Conservation (phyloP, 2,888 invertebrate species). For the Cephus pygmeus region DNA sequence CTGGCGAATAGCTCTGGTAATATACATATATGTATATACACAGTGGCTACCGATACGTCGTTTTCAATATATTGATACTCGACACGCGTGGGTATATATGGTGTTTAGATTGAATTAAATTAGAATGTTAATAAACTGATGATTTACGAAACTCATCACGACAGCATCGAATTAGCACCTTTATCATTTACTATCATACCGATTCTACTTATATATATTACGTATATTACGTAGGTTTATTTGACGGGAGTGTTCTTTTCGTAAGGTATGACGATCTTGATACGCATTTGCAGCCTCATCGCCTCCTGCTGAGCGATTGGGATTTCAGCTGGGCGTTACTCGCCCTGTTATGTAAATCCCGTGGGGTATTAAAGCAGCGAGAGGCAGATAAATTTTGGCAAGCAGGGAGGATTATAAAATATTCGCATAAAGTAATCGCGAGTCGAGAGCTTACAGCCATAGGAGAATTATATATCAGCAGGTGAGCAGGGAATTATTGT, state of each 20-base stretch:
- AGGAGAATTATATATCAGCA: background rate
- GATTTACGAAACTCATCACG: background rate
- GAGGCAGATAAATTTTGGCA: background rate
- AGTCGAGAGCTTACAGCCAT: background rate
- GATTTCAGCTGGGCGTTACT: conserved; percentile 9
- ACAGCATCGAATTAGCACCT: background rate
- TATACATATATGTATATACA: background rate
- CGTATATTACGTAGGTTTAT: background rate
- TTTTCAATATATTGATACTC: background rate
- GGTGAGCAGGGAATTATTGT: background rate
- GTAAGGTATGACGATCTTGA: conserved; percentile 11
- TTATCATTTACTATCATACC: background rate
- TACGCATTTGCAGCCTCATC: conserved; percentile 12
- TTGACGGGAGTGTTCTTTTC: background rate
- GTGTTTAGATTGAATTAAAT: background rate
- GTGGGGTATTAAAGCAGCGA: conserved; percentile 3
- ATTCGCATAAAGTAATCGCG: background rate
- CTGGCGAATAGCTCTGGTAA: background rate
- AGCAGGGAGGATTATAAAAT: background rate
- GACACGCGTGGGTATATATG: background rate
- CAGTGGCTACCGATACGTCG: background rate
- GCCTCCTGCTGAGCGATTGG: conserved; percentile 14
- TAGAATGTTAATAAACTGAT: background rate
- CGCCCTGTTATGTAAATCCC: conserved; percentile 8
- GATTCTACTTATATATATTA: background rate